A percentile compares a stretch with the other conserved stretches of the same genome.
Conservation (phyloP, 2,888 invertebrate genomes). For the Cerceris ruficornis region DNA sequence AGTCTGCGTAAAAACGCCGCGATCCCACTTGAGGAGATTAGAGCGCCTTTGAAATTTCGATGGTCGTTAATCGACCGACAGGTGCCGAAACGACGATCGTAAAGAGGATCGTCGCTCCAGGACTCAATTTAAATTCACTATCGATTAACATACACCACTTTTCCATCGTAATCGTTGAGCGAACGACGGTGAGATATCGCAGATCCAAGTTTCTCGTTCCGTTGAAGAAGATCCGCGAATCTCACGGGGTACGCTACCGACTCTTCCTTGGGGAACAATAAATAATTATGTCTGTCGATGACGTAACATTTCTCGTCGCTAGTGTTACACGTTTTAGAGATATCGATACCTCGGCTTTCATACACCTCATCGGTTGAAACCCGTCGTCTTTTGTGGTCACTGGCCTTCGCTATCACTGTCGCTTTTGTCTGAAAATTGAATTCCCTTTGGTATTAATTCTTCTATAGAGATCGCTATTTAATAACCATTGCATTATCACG, state of each 20-base stretch:
- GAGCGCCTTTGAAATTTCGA: constrained; percentile 27
- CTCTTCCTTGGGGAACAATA: constrained; percentile 49
- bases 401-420: constrained; percentile 97
- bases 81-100: constrained; percentile 74
- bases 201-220: background rate
- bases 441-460: constrained; percentile 26
- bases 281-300: constrained; percentile 53
- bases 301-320: constrained; percentile 20
- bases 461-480: too few species aligned
- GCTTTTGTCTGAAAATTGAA: constrained; percentile 89
- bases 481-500: too few species aligned
- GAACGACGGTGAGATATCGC: constrained; percentile 29
- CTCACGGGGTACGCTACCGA: constrained; percentile 15
- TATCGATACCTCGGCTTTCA: constrained; percentile 24
- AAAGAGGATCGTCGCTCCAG: constrained; percentile 72
- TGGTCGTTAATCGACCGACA: constrained; percentile 27
- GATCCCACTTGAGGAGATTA: background rate
- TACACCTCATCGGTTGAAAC: constrained; percentile 49
- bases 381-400: constrained; percentile 82
- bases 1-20: constrained; percentile 17
- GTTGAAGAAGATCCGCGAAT: constrained; percentile 17
- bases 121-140: constrained; percentile 52
- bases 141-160: constrained; percentile 49
- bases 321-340: constrained; percentile 8
- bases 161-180: constrained; percentile 9